Evolutionary conservation across 2,888 invertebrate genomes (phyloP).

Genomic region (Andrena haemorrhoa): DNA sequence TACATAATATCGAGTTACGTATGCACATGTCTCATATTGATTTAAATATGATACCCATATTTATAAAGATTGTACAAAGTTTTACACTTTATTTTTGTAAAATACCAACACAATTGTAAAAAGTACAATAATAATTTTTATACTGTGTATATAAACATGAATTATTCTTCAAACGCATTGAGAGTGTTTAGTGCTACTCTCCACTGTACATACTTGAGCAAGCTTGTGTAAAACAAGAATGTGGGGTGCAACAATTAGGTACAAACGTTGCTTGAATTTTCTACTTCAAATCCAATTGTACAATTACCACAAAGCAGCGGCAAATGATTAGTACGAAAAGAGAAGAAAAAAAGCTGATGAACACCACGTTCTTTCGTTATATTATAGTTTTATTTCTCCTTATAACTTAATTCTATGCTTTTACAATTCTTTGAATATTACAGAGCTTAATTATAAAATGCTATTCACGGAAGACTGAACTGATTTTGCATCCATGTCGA

Average conservation of each 20-base stretch:
- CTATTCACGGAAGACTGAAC: constrained; percentile 76
- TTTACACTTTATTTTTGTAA: constrained; percentile 53
- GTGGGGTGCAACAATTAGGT: not conserved
- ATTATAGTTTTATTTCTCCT: not conserved
- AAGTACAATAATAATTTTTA: constrained; percentile 57
- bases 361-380: not conserved
- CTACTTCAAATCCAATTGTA: constrained; percentile 21
- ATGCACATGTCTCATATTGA: constrained; percentile 34
- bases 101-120: constrained; percentile 47
- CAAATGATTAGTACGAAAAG: constrained; percentile 4
- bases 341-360: not conserved
- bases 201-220: not conserved
- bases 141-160: constrained; percentile 56
- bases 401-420: not conserved
- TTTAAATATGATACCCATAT: constrained; percentile 33
- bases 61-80: constrained; percentile 51
- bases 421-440: constrained; percentile 9
- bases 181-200: constrained; percentile 18
- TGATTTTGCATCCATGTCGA: constrained; percentile 91
- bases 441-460: constrained; percentile 9
- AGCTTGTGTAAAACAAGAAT: constrained; percentile 18
- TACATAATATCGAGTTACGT: constrained; percentile 30
- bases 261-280: not conserved
- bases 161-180: constrained; percentile 45
- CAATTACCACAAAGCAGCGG: not conserved